Evolutionary conservation across 2,888 invertebrate genomes (phyloP), one percentile per base, ranked within the genome.

Genomic region (Cryptops parisi): DNA sequence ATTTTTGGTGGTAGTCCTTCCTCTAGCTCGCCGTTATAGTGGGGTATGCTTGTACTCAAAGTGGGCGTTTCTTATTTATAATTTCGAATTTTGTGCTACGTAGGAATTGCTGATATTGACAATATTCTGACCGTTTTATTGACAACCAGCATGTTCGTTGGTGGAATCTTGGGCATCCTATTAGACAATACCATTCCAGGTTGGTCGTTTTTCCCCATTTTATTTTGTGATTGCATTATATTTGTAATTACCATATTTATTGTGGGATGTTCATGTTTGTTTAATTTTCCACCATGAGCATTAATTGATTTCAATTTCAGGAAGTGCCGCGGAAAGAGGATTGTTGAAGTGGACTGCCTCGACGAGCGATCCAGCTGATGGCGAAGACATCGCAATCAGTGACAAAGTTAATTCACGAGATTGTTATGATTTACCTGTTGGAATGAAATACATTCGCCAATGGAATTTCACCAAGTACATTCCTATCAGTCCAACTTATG

Each of bases 141-240:
- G 48, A 82, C 81, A 48, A 85, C 84, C 0, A 82, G 81, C 2
- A 84, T 85, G 62, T 71, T 85, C 38, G 79, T 85, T 0, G 85
- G 84, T 0, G 85, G 84, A 0, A 62, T 80, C 1, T 64, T 78
- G 0, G 85, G 84, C 0, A 83, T 83, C 60, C 61, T 84, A 22
- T 65, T 85, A 58, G 84, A 85, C 64, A 82, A 85, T 61, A 63
- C 82, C 2, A 78, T 85, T 63, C 84, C 84, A 57, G 84, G 83
- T 80, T n/a, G n/a, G n/a, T n/a, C n/a, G n/a, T n/a, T n/a, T n/a
- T n/a, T n/a, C n/a, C n/a, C n/a, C n/a, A n/a, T n/a, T n/a, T n/a
- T n/a, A n/a, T n/a, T n/a, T n/a, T n/a, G n/a, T n/a, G n/a, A n/a
- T n/a, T n/a, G n/a, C n/a, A n/a, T n/a, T n/a, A n/a, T n/a, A n/a